Evolutionary conservation across 2,113 vertebrate genomes (phyloP).

Genomic region (Hydropotes inermis): DNA sequence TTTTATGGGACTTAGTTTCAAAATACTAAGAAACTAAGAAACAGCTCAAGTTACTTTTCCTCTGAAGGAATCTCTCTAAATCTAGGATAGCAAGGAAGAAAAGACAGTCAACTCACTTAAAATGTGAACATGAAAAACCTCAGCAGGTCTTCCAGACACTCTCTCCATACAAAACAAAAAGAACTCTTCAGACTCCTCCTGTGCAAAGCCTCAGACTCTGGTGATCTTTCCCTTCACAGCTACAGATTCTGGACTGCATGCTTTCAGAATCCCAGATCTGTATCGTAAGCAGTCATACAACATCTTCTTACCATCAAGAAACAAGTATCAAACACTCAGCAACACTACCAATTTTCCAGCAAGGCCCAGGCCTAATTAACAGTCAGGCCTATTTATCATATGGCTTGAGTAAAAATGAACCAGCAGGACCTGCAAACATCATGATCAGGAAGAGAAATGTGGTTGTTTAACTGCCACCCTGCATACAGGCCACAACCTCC

Average conservation of each 20-base stretch:
- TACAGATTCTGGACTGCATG: background rate
- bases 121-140: background rate
- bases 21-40: background rate
- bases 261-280: background rate
- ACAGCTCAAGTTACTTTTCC: conserved; percentile 31
- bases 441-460: background rate
- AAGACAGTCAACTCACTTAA: background rate
- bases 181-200: background rate
- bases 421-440: background rate
- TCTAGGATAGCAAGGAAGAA: background rate
- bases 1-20: conserved; percentile 8
- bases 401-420: background rate
- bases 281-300: background rate
- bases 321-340: background rate
- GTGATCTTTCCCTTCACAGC: background rate
- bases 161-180: background rate
- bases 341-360: background rate
- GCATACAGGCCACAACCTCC: background rate
- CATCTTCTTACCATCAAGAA: background rate
- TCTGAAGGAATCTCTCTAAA: conserved; percentile 33
- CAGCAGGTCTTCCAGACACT: background rate
- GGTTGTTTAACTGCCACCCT: background rate
- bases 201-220: background rate
- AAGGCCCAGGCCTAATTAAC: background rate
- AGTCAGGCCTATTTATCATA: background rate